These are phyloP conservation scores for Psammodynastes pulverulentus DNA, from an alignment of 2,113 vertebrate species.

Conservation along the genomic window DNA sequence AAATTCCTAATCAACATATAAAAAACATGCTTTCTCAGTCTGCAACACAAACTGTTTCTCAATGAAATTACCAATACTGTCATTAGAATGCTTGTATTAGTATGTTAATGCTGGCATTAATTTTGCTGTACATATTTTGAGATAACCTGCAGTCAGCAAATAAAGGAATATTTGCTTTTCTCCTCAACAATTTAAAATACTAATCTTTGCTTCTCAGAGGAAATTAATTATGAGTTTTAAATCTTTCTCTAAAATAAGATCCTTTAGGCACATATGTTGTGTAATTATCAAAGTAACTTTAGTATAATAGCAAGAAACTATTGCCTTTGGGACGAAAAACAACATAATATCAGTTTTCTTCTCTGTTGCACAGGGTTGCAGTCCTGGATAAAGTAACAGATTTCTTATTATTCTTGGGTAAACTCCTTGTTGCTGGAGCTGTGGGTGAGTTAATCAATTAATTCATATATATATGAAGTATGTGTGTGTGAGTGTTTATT, in stretches of 20 bases:
- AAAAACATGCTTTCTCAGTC: not conserved
- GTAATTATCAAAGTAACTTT: not conserved
- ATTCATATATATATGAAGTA: no score
- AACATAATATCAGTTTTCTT: conserved; percentile 29
- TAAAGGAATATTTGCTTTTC: not conserved
- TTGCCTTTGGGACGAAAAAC: conserved; percentile 14
- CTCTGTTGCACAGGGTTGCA: conserved; percentile 77
- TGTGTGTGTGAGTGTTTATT: no score
- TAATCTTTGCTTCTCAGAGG: not conserved
- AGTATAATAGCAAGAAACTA: not conserved
- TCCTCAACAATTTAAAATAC: not conserved
- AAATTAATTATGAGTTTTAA: not conserved
- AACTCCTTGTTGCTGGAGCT: conserved; percentile 87
- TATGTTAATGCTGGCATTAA: not conserved
- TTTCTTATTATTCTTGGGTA: conserved; percentile 90
- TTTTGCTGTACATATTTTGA: not conserved
- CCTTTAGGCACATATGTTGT: not conserved
- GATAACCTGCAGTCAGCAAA: not conserved
- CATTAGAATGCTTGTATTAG: not conserved
- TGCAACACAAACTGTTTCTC: not conserved
- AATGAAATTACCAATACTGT: not conserved
- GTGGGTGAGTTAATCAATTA: conserved; percentile 78
- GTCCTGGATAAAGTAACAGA: conserved; percentile 94
- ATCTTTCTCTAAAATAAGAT: not conserved
- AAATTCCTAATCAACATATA: not conserved